Base-by-base conservation (phyloP, 1,140 invertebrate genomes). In the Rhyacophila brunnea region DNA sequence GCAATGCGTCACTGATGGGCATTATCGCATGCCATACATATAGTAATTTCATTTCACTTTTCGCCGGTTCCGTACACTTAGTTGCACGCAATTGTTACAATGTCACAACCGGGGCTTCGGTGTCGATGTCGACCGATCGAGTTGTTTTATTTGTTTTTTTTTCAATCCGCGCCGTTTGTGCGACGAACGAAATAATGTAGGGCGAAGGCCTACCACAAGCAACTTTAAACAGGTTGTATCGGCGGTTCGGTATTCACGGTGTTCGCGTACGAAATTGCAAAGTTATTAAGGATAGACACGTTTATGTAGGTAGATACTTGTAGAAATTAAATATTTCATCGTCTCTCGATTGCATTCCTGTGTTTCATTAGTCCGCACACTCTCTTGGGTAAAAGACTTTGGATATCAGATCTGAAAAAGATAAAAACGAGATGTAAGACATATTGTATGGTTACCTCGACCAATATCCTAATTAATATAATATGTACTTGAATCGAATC, bases 161-260 rank as follows among this genome's bases (percentile, higher is more conserved):
- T 15, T 15, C 38, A 15, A 40, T 40, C n/a, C 4, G 38, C n/a
- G 11, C 38, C 3, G 11, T 5, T 40, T 15, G 38, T 13, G 38
- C 11, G 38, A n/a, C 4, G 38, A 40, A 40, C 38, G 38, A 40
- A 40, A 40, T n/a, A n/a, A n/a, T 40, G 38, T 40, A 40, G 38
- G 38, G 38, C 38, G 38, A 40, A 40, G 38, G 38, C 38, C 38
- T 15, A 15, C 38, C 23, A 28, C 23, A 28, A 28, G 23, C 23
- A 28, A 28, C 23, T 28, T 3, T 11, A 40, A 40, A 40, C 38
- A 40, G 38, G 38, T 15, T 40, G 38, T n/a, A 40, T 13, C 38
- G 38, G 38, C 11, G 5, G 4, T 11, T 40, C 11, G 38, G 3
- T 15, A 15, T 13, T 15, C 11, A n/a, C 15, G 15, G 23, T 28